Percentiles rank a stretch among this genome's conserved stretches.
phyloP scores from a whole-genome alignment of 1,140 invertebrate genomes.

The Chlorops oryzae region DNA sequence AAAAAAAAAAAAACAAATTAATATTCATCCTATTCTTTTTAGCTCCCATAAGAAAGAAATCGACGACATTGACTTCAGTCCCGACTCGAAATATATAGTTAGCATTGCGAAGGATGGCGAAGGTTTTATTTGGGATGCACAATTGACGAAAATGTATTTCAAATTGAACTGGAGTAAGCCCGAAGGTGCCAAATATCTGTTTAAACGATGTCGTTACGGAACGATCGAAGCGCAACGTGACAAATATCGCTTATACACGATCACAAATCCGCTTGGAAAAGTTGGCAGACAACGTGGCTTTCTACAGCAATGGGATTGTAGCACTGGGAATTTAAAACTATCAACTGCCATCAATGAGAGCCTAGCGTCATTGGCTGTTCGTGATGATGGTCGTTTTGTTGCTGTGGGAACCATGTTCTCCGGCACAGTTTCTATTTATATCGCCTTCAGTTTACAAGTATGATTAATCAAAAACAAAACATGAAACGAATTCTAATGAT shows the following conservation, averaged over 20 bases:
- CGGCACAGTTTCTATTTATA: slow-evolving; percentile 83
- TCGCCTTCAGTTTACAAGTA: slow-evolving; percentile 88
- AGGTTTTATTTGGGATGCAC: slow-evolving; percentile 71
- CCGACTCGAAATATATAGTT: slow-evolving; percentile 65
- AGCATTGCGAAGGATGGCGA: slow-evolving; percentile 84
- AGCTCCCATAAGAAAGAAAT: slow-evolving; percentile 72
- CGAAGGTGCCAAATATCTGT: slow-evolving; percentile 70
- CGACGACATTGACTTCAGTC: slow-evolving; percentile 87
- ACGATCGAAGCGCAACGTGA: slow-evolving; percentile 60
- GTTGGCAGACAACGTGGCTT: slow-evolving; percentile 65
- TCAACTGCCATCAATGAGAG: slow-evolving; percentile 62
- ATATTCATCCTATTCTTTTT: background rate
- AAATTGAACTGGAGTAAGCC: slow-evolving; percentile 63
- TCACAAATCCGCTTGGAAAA: slow-evolving; percentile 68
- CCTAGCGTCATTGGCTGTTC: slow-evolving; percentile 77
- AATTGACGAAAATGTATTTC: slow-evolving; percentile 51
- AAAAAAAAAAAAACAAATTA: background rate
- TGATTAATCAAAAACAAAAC: slow-evolving; percentile 13
- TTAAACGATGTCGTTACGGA: slow-evolving; percentile 74
- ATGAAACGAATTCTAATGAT: background rate
- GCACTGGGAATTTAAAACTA: slow-evolving; percentile 52
- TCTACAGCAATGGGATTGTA: slow-evolving; percentile 65
- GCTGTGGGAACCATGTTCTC: slow-evolving; percentile 89
- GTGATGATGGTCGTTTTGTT: slow-evolving; percentile 85
- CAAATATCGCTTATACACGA: slow-evolving; percentile 67